A percentile compares a stretch with the other conserved stretches of the same genome.
Evolutionary conservation across 2,797 vertebrate species (phyloP).

Genomic region (Gallinago stenura): DNA sequence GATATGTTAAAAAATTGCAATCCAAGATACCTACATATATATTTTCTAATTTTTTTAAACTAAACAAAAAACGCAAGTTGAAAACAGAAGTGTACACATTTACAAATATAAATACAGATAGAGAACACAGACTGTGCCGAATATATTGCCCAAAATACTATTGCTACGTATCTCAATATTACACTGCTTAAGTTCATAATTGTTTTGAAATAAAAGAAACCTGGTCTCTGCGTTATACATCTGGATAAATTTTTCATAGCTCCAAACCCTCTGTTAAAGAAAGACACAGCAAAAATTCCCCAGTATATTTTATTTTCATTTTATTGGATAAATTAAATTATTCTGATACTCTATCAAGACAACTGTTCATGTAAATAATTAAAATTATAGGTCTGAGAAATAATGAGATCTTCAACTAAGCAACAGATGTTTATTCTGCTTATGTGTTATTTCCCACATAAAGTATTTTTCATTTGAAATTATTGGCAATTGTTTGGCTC

Average conservation of each 20-base stretch:
- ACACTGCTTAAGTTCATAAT: neutral
- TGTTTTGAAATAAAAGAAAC: neutral
- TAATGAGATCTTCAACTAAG: neutral
- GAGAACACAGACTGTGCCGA: neutral
- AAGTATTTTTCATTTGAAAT: constrained; percentile 8
- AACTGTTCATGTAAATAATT: neutral
- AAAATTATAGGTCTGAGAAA: neutral
- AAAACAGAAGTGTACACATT: neutral
- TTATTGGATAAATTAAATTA: constrained; percentile 10
- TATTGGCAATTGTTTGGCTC: neutral
- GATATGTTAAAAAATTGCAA: neutral
- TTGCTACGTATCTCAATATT: neutral
- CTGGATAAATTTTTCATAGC: neutral
- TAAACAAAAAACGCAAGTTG: neutral
- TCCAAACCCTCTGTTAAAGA: constrained; percentile 39
- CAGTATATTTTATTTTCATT: constrained; percentile 28
- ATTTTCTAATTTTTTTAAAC: neutral
- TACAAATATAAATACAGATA: neutral
- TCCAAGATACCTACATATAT: neutral
- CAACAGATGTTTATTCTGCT: neutral
- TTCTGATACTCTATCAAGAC: neutral
- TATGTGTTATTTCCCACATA: neutral
- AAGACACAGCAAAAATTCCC: neutral
- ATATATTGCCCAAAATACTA: neutral
- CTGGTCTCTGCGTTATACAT: neutral